Percentiles rank a stretch among this genome's conserved stretches.
Evolutionary conservation across 64 coral and sea anemone genomes (phyloP).

Genomic region (Stichodactyla helianthus): DNA sequence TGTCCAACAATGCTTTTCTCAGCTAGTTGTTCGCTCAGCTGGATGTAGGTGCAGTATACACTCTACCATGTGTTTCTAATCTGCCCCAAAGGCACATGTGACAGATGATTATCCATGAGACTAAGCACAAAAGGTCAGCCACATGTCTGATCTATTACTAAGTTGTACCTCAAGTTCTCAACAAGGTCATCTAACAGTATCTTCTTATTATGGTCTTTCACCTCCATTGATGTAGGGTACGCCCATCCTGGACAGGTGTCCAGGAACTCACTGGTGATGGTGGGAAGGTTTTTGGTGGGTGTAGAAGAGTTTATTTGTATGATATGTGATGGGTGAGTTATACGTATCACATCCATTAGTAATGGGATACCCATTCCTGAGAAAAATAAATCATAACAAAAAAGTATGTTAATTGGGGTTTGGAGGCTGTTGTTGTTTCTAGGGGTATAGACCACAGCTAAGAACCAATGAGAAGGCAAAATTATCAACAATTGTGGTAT

Average conservation of each 20-base stretch:
- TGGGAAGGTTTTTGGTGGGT: conserved; percentile 40
- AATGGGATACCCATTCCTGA: conserved; percentile 40
- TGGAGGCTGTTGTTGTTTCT: too few species aligned
- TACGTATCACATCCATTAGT: conserved; percentile 34
- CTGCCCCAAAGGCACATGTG: neutral
- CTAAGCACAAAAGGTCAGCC: neutral
- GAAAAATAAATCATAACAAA: neutral
- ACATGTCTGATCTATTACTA: neutral
- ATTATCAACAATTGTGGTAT: too few species aligned
- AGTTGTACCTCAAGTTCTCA: neutral
- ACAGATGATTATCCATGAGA: neutral
- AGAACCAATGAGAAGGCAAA: too few species aligned
- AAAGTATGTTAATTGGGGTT: neutral
- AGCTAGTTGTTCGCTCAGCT: too few species aligned
- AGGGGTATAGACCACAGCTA: too few species aligned
- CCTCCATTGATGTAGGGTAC: neutral
- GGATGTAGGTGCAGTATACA: too few species aligned
- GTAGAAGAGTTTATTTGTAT: conserved; percentile 33
- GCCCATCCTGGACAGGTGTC: conserved; percentile 38
- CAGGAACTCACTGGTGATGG: conserved; percentile 30
- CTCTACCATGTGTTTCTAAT: too few species aligned
- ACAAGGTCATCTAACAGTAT: neutral
- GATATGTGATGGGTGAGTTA: conserved; percentile 34
- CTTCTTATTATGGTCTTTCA: neutral
- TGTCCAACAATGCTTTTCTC: too few species aligned